These are phyloP conservation scores for Bactericera cockerelli DNA, from an alignment of 1,140 invertebrate genomes.

Conservation along the genomic window DNA sequence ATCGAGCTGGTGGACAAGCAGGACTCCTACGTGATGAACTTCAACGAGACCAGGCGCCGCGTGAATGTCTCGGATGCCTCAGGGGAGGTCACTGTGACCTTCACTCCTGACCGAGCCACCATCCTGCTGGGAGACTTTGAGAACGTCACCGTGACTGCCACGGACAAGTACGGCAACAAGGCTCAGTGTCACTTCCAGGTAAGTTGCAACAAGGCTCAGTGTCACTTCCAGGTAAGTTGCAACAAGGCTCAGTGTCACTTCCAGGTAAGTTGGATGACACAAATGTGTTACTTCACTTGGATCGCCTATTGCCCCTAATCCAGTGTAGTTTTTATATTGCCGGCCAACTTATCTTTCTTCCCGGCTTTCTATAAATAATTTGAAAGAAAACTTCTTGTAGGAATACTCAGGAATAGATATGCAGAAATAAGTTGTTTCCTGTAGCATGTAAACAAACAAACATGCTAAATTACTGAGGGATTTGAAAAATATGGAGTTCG, in stretches of 20 bases:
- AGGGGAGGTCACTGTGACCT: conserved; percentile 66
- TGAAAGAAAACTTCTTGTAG: too few species aligned
- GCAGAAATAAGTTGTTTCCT: too few species aligned
- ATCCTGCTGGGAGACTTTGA: conserved; percentile 83
- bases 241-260: not conserved
- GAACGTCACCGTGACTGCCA: conserved; percentile 83
- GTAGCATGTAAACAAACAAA: too few species aligned
- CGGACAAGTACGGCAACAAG: conserved; percentile 75
- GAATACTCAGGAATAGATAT: too few species aligned
- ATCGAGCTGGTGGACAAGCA: conserved; percentile 80
- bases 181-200: conserved; percentile 90
- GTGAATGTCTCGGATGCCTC: conserved; percentile 81
- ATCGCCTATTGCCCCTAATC: too few species aligned
- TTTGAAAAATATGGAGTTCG: too few species aligned
- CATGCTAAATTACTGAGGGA: too few species aligned
- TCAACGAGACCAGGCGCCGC: conserved; percentile 73
- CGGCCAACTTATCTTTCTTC: too few species aligned
- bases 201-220: conserved; percentile 20
- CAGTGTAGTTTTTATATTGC: too few species aligned
- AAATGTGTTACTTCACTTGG: too few species aligned
- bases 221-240: conserved; percentile 41
- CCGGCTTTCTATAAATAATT: too few species aligned
- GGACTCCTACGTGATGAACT: conserved; percentile 78
- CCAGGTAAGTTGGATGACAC: conserved; percentile 54
- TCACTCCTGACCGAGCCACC: conserved; percentile 68